Evolutionary conservation across 2,113 vertebrate species (phyloP).

Genomic region (Felis chaus): DNA sequence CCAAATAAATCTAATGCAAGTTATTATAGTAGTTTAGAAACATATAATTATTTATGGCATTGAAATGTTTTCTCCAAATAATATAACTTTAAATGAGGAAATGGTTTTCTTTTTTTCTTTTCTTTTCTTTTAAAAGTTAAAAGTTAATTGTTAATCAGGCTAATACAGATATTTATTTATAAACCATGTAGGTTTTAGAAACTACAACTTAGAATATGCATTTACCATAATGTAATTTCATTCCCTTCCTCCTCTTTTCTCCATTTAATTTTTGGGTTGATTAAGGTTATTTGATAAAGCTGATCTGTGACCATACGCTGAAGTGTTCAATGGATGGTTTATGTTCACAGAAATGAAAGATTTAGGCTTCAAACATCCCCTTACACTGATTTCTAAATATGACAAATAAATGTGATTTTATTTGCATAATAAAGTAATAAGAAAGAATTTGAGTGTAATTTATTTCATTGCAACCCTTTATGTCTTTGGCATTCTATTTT

Average conservation of each 20-base stretch:
- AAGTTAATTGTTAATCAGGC: neutral
- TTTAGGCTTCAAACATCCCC: constrained; percentile 56
- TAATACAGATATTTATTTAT: neutral
- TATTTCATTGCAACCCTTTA: constrained; percentile 53
- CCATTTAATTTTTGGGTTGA: neutral
- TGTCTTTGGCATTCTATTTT: constrained; percentile 67
- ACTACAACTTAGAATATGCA: neutral
- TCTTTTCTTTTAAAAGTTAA: neutral
- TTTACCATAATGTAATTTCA: neutral
- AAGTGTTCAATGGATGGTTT: neutral
- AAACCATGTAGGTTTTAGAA: neutral
- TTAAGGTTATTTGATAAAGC: neutral
- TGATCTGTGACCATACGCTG: neutral
- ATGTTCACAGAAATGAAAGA: constrained; percentile 31
- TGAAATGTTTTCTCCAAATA: neutral
- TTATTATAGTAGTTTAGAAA: neutral
- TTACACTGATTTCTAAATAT: constrained; percentile 63
- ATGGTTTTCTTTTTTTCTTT: neutral
- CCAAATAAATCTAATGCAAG: neutral
- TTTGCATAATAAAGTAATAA: constrained; percentile 75
- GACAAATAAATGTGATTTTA: constrained; percentile 58
- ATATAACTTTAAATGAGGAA: neutral
- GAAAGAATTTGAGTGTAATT: constrained; percentile 46
- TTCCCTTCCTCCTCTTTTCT: neutral
- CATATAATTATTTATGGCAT: neutral